A percentile compares a stretch with the other conserved stretches of the same genome.
phyloP scores from a whole-genome alignment of 2,888 invertebrate species.

The Netelia melanura region DNA sequence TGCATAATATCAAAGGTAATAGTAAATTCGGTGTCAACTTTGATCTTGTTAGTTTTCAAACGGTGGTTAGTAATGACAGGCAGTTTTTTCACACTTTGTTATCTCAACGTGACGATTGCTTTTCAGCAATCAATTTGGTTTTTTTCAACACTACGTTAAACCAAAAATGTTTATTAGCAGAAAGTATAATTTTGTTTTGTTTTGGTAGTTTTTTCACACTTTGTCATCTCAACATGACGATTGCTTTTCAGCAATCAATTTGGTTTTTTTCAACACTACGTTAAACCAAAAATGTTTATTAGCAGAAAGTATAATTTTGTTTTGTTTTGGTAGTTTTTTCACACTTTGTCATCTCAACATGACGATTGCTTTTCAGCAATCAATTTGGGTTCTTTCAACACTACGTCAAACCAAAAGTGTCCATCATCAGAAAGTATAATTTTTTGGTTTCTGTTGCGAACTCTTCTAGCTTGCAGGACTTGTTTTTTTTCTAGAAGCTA shows the following conservation, averaged over 20 bases:
- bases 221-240: slow-evolving; percentile 30
- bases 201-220: slow-evolving; percentile 51
- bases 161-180: slow-evolving; percentile 2
- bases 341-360: slow-evolving; percentile 49
- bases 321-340: slow-evolving; percentile 28
- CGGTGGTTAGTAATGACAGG: slow-evolving; percentile 55
- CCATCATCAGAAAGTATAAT: slow-evolving; percentile 22
- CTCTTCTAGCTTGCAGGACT: slow-evolving; percentile 39
- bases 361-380: slow-evolving; percentile 47
- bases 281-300: slow-evolving; percentile 12
- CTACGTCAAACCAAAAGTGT: slow-evolving; percentile 24
- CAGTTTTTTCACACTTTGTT: slow-evolving; percentile 61
- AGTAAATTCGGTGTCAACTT: slow-evolving; percentile 21
- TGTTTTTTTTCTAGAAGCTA: slow-evolving; percentile 39
- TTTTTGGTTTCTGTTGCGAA: slow-evolving; percentile 45
- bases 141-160: slow-evolving; percentile 42
- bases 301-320: slow-evolving; percentile 25
- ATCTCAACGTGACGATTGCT: slow-evolving; percentile 28
- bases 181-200: slow-evolving; percentile 23
- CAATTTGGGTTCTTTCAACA: slow-evolving; percentile 56
- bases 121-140: slow-evolving; percentile 59
- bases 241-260: slow-evolving; percentile 56
- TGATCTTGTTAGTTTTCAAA: slow-evolving; percentile 51
- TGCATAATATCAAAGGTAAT: slow-evolving; percentile 27
- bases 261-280: slow-evolving; percentile 48